Evolutionary conservation across 2,888 invertebrate genomes (phyloP).

Genomic region (Polyommatus iphigenia): DNA sequence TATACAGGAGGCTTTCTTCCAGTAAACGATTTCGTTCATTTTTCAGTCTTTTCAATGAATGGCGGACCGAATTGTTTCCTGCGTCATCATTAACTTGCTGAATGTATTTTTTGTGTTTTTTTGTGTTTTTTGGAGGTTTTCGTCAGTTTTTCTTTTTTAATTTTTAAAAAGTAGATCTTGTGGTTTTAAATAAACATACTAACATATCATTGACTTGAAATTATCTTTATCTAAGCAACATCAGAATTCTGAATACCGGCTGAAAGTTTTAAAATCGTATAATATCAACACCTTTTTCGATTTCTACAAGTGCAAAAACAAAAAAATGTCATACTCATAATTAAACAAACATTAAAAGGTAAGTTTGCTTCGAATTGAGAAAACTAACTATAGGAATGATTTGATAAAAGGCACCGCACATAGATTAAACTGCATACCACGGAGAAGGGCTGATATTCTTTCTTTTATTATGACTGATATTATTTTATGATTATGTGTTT

Average conservation of each 20-base stretch:
- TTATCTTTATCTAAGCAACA: not conserved
- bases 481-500: not conserved
- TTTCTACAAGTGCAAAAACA: too few species aligned
- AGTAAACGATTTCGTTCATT: constrained; percentile 71
- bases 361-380: too few species aligned
- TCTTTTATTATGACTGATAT: too few species aligned
- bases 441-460: too few species aligned
- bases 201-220: not conserved
- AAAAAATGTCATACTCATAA: too few species aligned
- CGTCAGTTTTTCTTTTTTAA: constrained; percentile 48
- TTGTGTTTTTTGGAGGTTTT: constrained; percentile 43
- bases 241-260: not conserved
- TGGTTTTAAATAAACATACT: constrained; percentile 26
- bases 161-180: constrained; percentile 37
- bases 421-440: too few species aligned
- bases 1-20: constrained; percentile 71
- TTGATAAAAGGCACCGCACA: too few species aligned
- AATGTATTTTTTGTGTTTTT: constrained; percentile 49
- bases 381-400: too few species aligned
- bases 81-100: constrained; percentile 75
- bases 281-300: too few species aligned
- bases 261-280: too few species aligned
- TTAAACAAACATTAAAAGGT: too few species aligned
- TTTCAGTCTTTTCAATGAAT: constrained; percentile 62
- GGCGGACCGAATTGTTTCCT: constrained; percentile 65